Evolutionary conservation across 2,888 invertebrate genomes (phyloP).

Genomic region (Cylloceria caligata): DNA sequence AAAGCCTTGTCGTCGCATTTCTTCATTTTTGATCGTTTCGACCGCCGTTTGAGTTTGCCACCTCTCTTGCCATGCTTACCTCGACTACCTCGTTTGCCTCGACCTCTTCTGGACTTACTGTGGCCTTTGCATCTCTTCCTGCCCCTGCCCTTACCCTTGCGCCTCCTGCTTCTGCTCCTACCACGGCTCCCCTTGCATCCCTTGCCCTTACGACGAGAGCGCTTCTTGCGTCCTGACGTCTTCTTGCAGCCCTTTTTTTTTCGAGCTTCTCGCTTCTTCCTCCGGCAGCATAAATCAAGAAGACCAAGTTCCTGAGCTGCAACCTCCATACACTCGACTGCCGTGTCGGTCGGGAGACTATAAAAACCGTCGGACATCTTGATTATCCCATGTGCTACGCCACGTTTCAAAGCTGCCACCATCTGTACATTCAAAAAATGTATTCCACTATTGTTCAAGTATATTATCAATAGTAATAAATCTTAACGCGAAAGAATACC

Average conservation of each 20-base stretch:
- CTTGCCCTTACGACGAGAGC: slow-evolving; percentile 43
- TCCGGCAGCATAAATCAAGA: slow-evolving; percentile 70
- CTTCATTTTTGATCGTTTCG: slow-evolving; percentile 46
- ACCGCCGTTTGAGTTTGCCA: slow-evolving; percentile 34
- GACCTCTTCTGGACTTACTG: slow-evolving; percentile 32
- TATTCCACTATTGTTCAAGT: neutral
- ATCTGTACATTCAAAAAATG: slow-evolving; percentile 70
- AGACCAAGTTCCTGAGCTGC: slow-evolving; percentile 75
- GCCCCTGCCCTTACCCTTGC: slow-evolving; percentile 4
- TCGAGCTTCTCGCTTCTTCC: slow-evolving; percentile 59
- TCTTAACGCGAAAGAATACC: too few relatives aligned
- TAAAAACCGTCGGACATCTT: slow-evolving; percentile 71
- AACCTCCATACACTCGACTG: slow-evolving; percentile 70
- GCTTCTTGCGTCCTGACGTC: slow-evolving; percentile 33
- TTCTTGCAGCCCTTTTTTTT: slow-evolving; percentile 59
- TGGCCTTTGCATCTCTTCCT: slow-evolving; percentile 39
- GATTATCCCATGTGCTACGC: slow-evolving; percentile 75
- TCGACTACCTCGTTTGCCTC: slow-evolving; percentile 28
- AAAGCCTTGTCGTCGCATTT: slow-evolving; percentile 3
- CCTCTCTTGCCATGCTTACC: slow-evolving; percentile 37
- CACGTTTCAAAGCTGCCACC: slow-evolving; percentile 75
- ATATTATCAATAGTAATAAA: too few relatives aligned
- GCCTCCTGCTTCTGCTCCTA: slow-evolving; percentile 7
- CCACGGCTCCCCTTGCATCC: slow-evolving; percentile 9
- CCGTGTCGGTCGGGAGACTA: slow-evolving; percentile 71